Evolutionary conservation across 2,888 invertebrate species (phyloP), one percentile per base, ranked within the genome.

Genomic region (Malthinus seriepunctatus): DNA sequence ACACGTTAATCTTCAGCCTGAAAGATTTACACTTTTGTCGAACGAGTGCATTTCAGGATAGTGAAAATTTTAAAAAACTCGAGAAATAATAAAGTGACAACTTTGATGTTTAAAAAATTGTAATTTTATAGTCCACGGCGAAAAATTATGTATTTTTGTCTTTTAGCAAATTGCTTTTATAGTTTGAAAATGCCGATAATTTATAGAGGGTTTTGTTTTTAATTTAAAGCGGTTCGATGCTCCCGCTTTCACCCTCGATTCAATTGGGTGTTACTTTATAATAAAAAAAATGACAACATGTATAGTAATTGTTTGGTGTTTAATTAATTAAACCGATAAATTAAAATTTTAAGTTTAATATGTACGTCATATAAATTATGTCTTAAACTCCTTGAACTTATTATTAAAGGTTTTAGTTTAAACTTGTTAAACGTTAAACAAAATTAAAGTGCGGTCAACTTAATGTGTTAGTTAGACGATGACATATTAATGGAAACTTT

Each of bases 121-220:
- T 32, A 45, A 46, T 52, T 46, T 33, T 35, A 37, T 12, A 23
- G 35, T 46, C 39, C 54, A 23, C 37, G 45, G 47, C 15, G 47
- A 37, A 34, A 50, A 50, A 33, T 54, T 48, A 54, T 46, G 54
- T 47, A 54, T 14, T 38, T 14, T 34, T 47, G 46, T 33, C 54
- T 37, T 37, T 48, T 32, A 39, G 38, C 46, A 54, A 54, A 54
- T 54, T 54, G 54, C 47, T 54, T 48, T 47, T 54, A 48, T 54
- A 54, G 54, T 48, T 54, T 54, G 39, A 51, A 54, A 48, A 46
- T 38, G 47, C 45, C 23, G 32, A 47, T 54, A 54, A 54, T 54
- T 54, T 54, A 54, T 54, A 47, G 42, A 48, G 39, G 54, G 54
- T 54, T 54, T 54, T 46, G 54, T 47, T 48, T 48, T 46, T 48